Percentiles rank a stretch among this genome's conserved stretches.
These are phyloP conservation scores for Drosophila kokeensis DNA, from an alignment of 2,888 invertebrate genomes.

Conservation along the genomic window DNA sequence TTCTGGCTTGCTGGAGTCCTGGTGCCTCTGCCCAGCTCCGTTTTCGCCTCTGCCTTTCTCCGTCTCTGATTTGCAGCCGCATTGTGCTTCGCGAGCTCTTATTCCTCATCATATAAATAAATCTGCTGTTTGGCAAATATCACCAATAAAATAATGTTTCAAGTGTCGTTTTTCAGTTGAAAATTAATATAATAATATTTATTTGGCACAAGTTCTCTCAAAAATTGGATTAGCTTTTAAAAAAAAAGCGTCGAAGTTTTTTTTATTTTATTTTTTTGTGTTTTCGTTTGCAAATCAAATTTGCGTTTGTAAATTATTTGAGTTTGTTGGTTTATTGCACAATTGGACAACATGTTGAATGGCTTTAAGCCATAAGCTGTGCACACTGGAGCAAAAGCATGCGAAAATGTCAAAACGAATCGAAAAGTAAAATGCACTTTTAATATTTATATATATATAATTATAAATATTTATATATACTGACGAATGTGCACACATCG, in stretches of 20 bases:
- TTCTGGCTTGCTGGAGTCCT: no score
- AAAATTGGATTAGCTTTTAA: background rate
- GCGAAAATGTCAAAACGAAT: background rate
- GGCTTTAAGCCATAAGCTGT: slow-evolving; percentile 56
- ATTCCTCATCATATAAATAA: background rate
- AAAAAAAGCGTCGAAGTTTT: background rate
- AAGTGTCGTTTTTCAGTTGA: background rate
- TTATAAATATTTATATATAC: background rate
- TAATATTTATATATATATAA: background rate
- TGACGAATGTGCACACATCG: background rate
- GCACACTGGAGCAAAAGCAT: slow-evolving; percentile 33
- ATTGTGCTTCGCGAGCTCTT: background rate
- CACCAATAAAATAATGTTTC: background rate
- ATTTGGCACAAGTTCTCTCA: background rate
- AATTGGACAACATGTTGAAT: slow-evolving; percentile 64
- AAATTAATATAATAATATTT: background rate
- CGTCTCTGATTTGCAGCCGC: no score
- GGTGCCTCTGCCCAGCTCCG: no score
- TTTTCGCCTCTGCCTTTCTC: no score
- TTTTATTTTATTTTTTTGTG: slow-evolving; percentile 12
- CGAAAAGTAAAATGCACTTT: background rate
- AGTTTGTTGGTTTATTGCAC: slow-evolving; percentile 66
- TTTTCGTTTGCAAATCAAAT: slow-evolving; percentile 37
- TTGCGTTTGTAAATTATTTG: slow-evolving; percentile 67
- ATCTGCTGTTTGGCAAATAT: background rate